Percentiles rank a stretch among this genome's conserved stretches.
phyloP scores from a whole-genome alignment of 2,113 vertebrate genomes.

The Peromyscus leucopus region DNA sequence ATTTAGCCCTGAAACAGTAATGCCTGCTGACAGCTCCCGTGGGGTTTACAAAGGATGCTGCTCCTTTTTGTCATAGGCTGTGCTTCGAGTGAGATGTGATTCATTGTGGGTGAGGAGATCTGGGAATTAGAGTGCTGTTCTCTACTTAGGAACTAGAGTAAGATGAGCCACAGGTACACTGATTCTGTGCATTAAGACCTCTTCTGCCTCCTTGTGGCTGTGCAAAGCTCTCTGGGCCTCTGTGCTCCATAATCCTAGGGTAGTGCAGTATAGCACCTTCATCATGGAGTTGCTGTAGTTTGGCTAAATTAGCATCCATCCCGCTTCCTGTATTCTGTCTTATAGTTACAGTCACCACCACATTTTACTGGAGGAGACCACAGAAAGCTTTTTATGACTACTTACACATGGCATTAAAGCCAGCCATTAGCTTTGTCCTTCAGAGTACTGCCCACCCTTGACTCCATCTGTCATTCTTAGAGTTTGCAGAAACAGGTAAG shows the following conservation, averaged over 20 bases:
- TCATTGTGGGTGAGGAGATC: neutral
- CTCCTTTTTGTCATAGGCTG: neutral
- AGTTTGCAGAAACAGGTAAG: neutral
- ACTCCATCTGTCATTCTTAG: neutral
- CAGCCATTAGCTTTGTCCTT: neutral
- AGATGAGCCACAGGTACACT: neutral
- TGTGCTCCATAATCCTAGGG: neutral
- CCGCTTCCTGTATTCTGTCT: rapidly evolving
- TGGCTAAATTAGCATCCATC: too few species aligned
- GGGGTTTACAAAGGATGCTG: neutral
- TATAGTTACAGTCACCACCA: neutral
- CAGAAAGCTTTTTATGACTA: neutral
- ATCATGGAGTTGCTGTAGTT: rapidly evolving
- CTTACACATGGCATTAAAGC: neutral
- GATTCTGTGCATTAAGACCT: neutral
- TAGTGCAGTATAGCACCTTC: neutral
- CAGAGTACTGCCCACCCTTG: neutral
- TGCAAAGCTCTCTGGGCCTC: neutral
- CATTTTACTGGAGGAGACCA: neutral
- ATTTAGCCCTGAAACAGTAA: neutral
- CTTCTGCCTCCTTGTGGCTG: neutral
- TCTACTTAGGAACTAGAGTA: neutral
- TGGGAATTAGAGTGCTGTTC: neutral
- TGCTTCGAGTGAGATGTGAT: neutral
- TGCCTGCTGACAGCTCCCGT: neutral